These are phyloP conservation scores for Brachionichthys hirsutus DNA, from an alignment of 2,113 vertebrate genomes.

Conservation along the genomic window DNA sequence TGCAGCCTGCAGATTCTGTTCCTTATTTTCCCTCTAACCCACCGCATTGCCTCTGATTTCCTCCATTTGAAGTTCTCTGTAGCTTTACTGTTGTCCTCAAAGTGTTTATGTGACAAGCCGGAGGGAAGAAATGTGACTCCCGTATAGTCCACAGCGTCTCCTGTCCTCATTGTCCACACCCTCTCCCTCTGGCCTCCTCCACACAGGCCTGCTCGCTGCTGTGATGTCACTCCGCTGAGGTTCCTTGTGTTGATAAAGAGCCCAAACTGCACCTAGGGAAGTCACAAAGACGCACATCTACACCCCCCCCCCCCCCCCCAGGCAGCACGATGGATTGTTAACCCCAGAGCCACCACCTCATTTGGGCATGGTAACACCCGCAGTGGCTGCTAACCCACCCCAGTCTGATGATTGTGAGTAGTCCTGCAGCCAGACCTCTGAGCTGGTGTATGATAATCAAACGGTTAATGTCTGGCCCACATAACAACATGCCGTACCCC, in stretches of 20 bases:
- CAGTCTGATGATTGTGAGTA: slow-evolving; percentile 60
- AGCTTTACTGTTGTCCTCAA: slow-evolving; percentile 61
- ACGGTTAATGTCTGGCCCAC: slow-evolving; percentile 64
- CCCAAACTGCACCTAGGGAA: slow-evolving; percentile 53
- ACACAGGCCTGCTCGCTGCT: slow-evolving; percentile 19
- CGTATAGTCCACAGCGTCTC: slow-evolving; percentile 42
- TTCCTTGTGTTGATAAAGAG: slow-evolving; percentile 50
- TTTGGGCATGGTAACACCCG: slow-evolving; percentile 21
- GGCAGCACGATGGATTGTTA: slow-evolving; percentile 55
- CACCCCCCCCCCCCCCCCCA: slow-evolving; percentile 22
- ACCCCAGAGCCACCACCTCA: slow-evolving; percentile 37
- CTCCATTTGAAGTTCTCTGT: slow-evolving; percentile 64
- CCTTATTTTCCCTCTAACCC: slow-evolving; percentile 45
- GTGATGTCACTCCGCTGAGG: slow-evolving; percentile 53
- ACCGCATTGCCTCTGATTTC: slow-evolving; percentile 55
- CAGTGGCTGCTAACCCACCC: slow-evolving; percentile 25
- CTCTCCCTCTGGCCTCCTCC: slow-evolving; percentile 21
- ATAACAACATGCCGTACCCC: slow-evolving; percentile 20
- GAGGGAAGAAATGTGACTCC: slow-evolving; percentile 63
- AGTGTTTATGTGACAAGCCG: slow-evolving; percentile 66
- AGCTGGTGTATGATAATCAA: slow-evolving; percentile 56
- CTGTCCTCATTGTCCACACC: slow-evolving; percentile 42
- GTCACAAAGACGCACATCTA: slow-evolving; percentile 8
- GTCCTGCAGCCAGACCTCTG: slow-evolving; percentile 37
- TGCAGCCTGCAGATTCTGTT: slow-evolving; percentile 36